Evolutionary conservation across 2,888 invertebrate species (phyloP), one percentile per base, ranked within the genome.

Genomic region (Octodonta nipae): DNA sequence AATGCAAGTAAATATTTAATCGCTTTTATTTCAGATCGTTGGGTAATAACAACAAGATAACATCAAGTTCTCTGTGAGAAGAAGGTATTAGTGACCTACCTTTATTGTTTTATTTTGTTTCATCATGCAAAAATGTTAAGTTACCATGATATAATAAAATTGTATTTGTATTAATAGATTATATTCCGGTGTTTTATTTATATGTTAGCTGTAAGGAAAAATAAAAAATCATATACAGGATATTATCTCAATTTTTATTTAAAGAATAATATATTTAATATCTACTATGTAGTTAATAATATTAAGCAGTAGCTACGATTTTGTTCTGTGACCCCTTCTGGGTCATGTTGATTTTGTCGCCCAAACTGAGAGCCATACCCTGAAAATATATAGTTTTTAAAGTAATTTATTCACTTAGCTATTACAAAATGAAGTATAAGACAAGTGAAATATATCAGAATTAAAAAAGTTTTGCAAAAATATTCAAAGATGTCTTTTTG

Each of bases 351-450:
- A 98, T 93, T 66, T 98, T 96, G 62, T 98, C 98, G 25, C 98
- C 98, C 50, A 98, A 73, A 53, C 93, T 92, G 12, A 98, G 67
- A 3, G 98, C 98, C 96, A 98, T 98, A 38, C 98, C 98, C 87
- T 89, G 66, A 10, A 66, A 64, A 45, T 40, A 48, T 47, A 44
- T 29, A 20, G 13, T 30, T n/a, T n/a, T n/a, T n/a, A n/a, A n/a
- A n/a, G n/a, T n/a, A n/a, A 24, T 12, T 10, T 10, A 20, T 29
- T 33, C 43, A 4, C 8, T 26, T 26, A 12, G 13, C 6, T 10
- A 26, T 5, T 5, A 29, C 13, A 33, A 26, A 25, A 26, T 24
- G 13, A 28, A 25, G 22, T 10, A 12, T 12, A 26, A 24, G 3
- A 3, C 15, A 26, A 5, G 13, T 11, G 11, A 26, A 26, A 26